Percentiles rank a stretch among this genome's conserved stretches.
These are phyloP conservation scores for Thyatira batis DNA, from an alignment of 2,888 invertebrate species.

Conservation along the genomic window DNA sequence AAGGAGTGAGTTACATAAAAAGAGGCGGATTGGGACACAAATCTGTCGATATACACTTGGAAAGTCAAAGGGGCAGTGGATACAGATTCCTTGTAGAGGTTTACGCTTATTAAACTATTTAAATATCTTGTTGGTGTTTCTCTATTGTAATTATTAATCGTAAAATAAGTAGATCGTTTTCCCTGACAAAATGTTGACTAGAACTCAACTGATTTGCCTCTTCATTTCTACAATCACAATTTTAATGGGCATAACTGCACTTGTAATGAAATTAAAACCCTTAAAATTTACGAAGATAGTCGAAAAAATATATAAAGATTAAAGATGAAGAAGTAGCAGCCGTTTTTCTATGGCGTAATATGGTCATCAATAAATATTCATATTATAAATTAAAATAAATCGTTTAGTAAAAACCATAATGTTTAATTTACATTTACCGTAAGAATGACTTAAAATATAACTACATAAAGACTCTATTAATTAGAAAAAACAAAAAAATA, in stretches of 20 bases:
- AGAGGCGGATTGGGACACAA: background rate
- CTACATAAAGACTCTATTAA: too few relatives aligned
- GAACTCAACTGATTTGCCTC: background rate
- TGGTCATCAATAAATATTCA: too few relatives aligned
- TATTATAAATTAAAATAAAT: too few relatives aligned
- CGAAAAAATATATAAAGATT: background rate
- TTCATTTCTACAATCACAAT: slow-evolving; percentile 4
- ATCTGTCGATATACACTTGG: background rate
- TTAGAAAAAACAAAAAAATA: too few relatives aligned
- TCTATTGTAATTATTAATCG: slow-evolving; percentile 9
- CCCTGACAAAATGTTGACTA: background rate
- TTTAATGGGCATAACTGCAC: background rate
- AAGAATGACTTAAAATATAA: too few relatives aligned
- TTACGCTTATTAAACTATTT: slow-evolving; percentile 11
- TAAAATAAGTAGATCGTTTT: too few relatives aligned
- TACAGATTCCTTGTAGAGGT: background rate
- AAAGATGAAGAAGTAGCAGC: too few relatives aligned
- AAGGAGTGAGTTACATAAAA: background rate
- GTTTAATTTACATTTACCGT: too few relatives aligned
- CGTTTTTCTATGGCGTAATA: too few relatives aligned
- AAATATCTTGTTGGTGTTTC: slow-evolving; percentile 15
- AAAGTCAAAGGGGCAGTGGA: background rate
- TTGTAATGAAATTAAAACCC: background rate
- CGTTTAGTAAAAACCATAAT: too few relatives aligned
- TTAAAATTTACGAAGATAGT: background rate